Base-by-base conservation (phyloP, 2,888 invertebrate genomes). In the Philopedon plagiatum region DNA sequence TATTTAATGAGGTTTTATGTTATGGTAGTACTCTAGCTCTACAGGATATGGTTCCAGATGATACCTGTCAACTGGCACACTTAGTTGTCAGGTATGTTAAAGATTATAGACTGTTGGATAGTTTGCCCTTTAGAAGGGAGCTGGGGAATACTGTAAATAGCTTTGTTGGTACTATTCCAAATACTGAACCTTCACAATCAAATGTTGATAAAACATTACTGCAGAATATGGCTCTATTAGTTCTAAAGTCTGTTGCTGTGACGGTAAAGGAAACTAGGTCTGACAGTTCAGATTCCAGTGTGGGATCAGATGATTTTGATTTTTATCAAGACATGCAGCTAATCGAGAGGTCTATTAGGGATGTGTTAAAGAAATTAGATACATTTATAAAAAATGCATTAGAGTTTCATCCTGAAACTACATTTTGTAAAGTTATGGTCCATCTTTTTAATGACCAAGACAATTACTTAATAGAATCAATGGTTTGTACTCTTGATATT, bases 401-500 rank as follows among this genome's bases (percentile, higher is more conserved):
- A 77, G 94, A 95, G 75, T 96, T 94, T 82, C 94, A 95, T 85
- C 96, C 96, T 0, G 94, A 95, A 83, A 94, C 94, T 75, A 92
- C 94, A 18, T 91, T 96, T 77, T 94, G 95, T 0, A 95, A 95
- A 86, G 94, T 96, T 89, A 89, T 96, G 60, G 93, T 96, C 70
- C 94, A 94, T 83, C 86, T 96, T 68, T 96, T 96, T 81, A 93
- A 93, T 79, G 95, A 96, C 85, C 96, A 96, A 84, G 96, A 96
- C 82, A 96, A 96, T 85, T 94, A 94, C 80, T 86, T 96, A 78
- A 94, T 96, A 70, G 96, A 96, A 87, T 93, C 95, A 2, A 95
- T 96, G 95, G 94, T 96, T 5, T 96, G 96, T 83, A 94, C 94
- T 37, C 85, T 96, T 57, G 96, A 96, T 84, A 95, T 96, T 51